Evolutionary conservation across 2,113 vertebrate species (phyloP), one percentile per base, ranked within the genome.

Genomic region (Lophius piscatorius): DNA sequence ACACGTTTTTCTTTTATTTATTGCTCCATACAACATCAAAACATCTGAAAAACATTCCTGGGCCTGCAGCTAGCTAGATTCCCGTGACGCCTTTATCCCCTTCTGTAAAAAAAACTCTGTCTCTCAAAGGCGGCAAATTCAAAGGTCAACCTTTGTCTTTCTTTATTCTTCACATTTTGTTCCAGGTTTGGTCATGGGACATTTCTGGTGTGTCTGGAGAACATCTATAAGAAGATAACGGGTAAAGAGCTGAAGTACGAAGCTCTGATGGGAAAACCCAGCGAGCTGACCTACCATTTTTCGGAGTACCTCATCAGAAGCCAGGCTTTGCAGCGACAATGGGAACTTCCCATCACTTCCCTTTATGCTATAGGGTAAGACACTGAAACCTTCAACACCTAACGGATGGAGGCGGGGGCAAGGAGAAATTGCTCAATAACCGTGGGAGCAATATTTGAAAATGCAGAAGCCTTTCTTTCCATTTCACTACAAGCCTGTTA

Each of bases 181-280:
- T 4, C 14, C 40, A 96, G 94, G 78, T 95, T 97, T 83, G 94
- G 94, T 18, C 94, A 96, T 0, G 94, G 95, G 51, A 95, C 92
- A 0, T 96, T 97, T 77, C 92, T 95, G 63, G 92, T 97, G 57
- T 97, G 94, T 59, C 70, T 97, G 39, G 95, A 97, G 79, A 95
- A 94, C 84, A 94, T 97, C 68, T 96, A 94, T 65, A 95, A 96
- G 89, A 97, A 96, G 88, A 94, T 97, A 69, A 96, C 95, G 0
- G 95, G 94, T 16, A 87, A 77, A 63, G 94, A 96, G 0, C 81
- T 97, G 78, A 94, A 94, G 78, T 96, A 97, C 0, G 94, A 97
- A 47, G 92, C 87, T 3, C 52, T 97, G 31, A 91, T 97, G 90
- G 95, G 95, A 40, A 97, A 97, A 26, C 95, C 95, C 47, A 95